Evolutionary conservation across 2,113 vertebrate species (phyloP).

Genomic region (Aythya baeri): DNA sequence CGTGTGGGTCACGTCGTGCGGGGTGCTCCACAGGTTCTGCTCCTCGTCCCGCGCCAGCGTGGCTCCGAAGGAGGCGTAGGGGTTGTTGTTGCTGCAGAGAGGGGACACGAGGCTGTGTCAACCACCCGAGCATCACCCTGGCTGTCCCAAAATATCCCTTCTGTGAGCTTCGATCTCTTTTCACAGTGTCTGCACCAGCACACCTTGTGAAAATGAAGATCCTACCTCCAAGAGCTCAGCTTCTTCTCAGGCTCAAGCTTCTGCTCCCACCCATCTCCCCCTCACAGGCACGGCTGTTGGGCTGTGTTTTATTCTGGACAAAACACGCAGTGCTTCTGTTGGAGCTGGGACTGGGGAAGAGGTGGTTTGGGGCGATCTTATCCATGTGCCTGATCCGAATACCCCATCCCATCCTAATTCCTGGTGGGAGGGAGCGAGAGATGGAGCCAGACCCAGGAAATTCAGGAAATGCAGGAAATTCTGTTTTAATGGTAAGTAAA

Average conservation of each 20-base stretch:
- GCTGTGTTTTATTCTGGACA: neutral
- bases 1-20: constrained; percentile 67
- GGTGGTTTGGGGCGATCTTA: neutral
- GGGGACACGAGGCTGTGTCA: fast-evolving
- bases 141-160: neutral
- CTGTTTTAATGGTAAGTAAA: neutral
- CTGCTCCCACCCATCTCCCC: neutral
- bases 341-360: neutral
- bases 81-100: constrained; percentile 67
- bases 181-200: no score
- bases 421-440: neutral
- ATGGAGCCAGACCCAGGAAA: neutral
- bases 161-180: neutral
- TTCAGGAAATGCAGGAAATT: neutral
- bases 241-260: neutral
- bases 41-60: constrained; percentile 77
- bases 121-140: fast-evolving
- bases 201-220: no score
- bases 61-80: constrained; percentile 76
- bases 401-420: neutral
- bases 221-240: neutral
- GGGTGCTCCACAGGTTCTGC: constrained; percentile 77
- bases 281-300: neutral
- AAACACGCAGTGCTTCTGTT: neutral
- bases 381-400: neutral